A percentile compares a stretch with the other conserved stretches of the same genome.
Conservation (phyloP, 1,140 invertebrate species). For the Sitodiplosis mosellana region DNA sequence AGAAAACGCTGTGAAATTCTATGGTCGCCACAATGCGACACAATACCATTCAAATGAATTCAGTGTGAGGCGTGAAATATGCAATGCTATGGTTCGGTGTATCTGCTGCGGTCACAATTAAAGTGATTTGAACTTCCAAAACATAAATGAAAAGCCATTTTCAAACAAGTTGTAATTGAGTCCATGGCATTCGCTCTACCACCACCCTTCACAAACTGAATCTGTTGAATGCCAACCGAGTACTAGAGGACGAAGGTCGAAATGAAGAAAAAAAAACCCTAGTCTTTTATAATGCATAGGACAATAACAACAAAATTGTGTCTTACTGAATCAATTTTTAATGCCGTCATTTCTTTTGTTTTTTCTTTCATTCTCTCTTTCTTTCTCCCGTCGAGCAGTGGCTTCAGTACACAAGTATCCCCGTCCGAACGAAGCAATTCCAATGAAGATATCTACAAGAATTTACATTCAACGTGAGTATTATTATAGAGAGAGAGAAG, state of each 20-base stretch:
- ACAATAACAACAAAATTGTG: background rate
- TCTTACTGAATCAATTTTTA: background rate
- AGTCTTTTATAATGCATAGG: background rate
- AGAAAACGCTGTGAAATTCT: no score
- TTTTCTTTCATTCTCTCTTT: background rate
- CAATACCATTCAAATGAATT: no score
- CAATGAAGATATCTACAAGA: conserved; percentile 69
- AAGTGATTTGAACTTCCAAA: background rate
- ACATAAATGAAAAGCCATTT: background rate
- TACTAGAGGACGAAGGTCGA: no score
- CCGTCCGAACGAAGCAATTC: conserved; percentile 38
- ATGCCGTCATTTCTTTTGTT: background rate
- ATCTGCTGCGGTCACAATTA: background rate
- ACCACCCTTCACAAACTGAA: conserved; percentile 1
- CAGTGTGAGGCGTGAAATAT: no score
- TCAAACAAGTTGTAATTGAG: no score
- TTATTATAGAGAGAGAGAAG: background rate
- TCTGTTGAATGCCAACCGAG: conserved; percentile 3
- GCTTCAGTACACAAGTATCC: conserved; percentile 43
- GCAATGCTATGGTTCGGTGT: background rate
- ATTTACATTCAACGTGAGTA: conserved; percentile 53
- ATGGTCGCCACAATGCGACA: no score
- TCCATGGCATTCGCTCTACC: no score
- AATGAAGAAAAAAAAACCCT: no score
- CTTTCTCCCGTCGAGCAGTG: conserved; percentile 27